Evolutionary conservation across 2,113 vertebrate species (phyloP).

Genomic region (Grus americana): DNA sequence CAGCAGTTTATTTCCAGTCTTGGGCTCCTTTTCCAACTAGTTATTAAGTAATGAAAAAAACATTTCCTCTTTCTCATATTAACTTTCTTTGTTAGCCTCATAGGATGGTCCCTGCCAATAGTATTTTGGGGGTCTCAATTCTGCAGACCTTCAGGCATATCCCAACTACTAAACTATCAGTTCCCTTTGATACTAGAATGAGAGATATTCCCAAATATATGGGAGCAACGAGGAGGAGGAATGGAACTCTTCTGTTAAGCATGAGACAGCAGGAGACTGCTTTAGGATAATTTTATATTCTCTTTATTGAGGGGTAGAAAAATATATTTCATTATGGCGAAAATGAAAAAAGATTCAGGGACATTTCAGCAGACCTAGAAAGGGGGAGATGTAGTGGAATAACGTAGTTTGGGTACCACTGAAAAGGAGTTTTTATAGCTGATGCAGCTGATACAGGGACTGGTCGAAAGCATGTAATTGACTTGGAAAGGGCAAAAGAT

Average conservation of each 20-base stretch:
- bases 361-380: neutral
- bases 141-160: neutral
- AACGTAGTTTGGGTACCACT: neutral
- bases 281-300: neutral
- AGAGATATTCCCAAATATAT: neutral
- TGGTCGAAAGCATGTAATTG: neutral
- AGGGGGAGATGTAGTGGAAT: neutral
- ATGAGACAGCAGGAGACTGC: neutral
- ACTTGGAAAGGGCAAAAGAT: neutral
- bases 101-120: accelerated
- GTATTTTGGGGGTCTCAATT: neutral
- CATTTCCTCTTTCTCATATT: neutral
- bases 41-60: neutral
- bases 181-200: neutral
- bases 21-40: neutral
- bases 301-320: neutral
- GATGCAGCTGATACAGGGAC: neutral
- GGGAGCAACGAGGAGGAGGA: neutral
- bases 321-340: neutral
- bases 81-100: neutral
- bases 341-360: neutral
- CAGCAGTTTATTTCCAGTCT: neutral
- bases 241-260: neutral
- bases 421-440: neutral
- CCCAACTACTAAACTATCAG: neutral